Conservation (phyloP, 53 echinoderm and acorn worm species). For the Temnopleurus reevesii region DNA sequence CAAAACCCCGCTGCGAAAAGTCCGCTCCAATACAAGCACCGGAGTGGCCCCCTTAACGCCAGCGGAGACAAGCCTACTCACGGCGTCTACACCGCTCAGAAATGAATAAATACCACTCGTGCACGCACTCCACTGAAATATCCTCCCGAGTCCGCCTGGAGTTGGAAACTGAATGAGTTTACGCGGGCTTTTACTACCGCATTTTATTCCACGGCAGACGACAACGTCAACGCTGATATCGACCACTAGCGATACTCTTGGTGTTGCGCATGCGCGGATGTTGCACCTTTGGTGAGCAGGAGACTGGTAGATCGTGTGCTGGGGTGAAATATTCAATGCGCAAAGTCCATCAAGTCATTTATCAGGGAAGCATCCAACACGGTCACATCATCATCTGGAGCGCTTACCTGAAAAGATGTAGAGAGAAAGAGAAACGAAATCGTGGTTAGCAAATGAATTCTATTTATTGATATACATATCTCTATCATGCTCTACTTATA, state of each 20-base stretch:
- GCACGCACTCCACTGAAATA: background rate
- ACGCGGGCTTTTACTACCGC: constrained; percentile 26
- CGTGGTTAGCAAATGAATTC: too few species aligned
- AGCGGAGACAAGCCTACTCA: background rate
- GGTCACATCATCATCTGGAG: too few species aligned
- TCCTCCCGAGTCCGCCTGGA: constrained; percentile 10
- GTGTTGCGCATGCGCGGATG: constrained; percentile 36
- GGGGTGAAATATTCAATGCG: background rate
- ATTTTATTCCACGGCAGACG: constrained; percentile 33
- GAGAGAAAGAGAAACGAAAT: background rate
- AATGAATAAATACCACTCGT: constrained; percentile 11
- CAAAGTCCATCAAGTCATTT: background rate
- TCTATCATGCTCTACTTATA: too few species aligned
- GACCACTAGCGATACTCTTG: constrained; percentile 40
- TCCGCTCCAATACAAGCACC: constrained; percentile 6
- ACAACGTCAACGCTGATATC: constrained; percentile 49
- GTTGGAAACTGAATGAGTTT: constrained; percentile 32
- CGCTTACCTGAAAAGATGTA: background rate
- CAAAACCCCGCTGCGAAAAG: background rate
- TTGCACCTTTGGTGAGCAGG: background rate
- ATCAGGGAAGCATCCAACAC: background rate
- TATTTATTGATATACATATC: too few species aligned
- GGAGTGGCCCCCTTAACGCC: constrained; percentile 37
- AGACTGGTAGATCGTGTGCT: background rate
- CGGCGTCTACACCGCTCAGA: background rate